Percentiles rank a stretch among this genome's conserved stretches.
Evolutionary conservation across 2,797 vertebrate genomes (phyloP).

Genomic region (Caiman crocodilus): DNA sequence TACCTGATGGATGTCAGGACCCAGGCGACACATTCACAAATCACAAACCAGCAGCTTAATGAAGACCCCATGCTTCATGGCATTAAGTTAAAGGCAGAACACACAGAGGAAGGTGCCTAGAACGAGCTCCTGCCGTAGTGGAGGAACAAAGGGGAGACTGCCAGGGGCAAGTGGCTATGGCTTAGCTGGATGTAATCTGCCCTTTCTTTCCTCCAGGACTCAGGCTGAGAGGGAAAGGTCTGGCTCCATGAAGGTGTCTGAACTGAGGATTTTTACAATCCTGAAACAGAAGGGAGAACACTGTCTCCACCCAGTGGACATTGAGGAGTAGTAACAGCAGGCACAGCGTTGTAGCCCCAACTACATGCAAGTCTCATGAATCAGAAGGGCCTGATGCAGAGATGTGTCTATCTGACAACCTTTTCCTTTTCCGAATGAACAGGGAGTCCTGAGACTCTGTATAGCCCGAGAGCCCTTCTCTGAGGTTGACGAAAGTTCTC

Average conservation of each 20-base stretch:
- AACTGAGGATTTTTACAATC: background rate
- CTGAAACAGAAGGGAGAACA: background rate
- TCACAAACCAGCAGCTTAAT: background rate
- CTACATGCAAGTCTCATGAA: background rate
- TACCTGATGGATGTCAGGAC: conserved; percentile 19
- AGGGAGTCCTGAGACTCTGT: background rate
- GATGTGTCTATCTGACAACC: background rate
- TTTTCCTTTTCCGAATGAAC: background rate
- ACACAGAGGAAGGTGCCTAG: background rate
- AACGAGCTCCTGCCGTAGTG: background rate
- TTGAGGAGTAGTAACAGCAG: background rate
- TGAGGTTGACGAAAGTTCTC: background rate
- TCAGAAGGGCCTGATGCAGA: background rate
- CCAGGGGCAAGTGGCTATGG: background rate
- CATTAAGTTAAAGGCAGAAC: background rate
- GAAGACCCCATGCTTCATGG: background rate
- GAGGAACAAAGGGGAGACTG: background rate
- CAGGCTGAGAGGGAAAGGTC: background rate
- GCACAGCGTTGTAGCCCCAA: background rate
- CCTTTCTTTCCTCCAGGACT: background rate
- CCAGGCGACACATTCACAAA: background rate
- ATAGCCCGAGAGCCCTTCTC: background rate
- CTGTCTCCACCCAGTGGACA: conserved; percentile 49
- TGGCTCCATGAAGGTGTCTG: background rate
- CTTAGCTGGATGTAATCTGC: background rate